Conservation (phyloP, 2,113 vertebrate genomes). For the Istiophorus platypterus region DNA sequence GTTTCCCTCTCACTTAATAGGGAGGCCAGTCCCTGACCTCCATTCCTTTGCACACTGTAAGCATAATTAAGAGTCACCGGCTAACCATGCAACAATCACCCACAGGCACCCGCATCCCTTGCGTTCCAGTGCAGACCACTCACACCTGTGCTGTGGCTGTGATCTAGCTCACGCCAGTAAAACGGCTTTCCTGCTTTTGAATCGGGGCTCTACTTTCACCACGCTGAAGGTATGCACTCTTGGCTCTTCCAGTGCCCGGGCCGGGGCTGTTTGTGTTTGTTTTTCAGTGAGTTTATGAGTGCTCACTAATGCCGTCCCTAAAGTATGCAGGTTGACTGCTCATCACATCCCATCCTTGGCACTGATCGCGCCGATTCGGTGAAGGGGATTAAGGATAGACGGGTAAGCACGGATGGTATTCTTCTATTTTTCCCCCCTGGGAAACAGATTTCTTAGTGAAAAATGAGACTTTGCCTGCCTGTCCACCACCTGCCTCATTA, state of each 20-base stretch:
- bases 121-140: constrained; percentile 21
- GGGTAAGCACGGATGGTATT: neutral
- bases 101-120: constrained; percentile 37
- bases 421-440: constrained; percentile 1
- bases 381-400: constrained; percentile 25
- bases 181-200: constrained; percentile 48
- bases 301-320: constrained; percentile 42
- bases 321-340: constrained; percentile 41
- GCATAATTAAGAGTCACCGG: constrained; percentile 19
- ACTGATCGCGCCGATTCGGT: constrained; percentile 33
- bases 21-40: neutral
- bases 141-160: constrained; percentile 61
- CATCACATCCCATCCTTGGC: constrained; percentile 7
- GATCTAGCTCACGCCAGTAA: constrained; percentile 62
- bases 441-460: constrained; percentile 12
- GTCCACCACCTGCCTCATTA: constrained; percentile 40
- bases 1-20: constrained; percentile 1
- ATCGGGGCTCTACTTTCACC: constrained; percentile 16
- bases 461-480: neutral
- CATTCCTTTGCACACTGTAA: constrained; percentile 43
- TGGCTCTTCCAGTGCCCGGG: constrained; percentile 14
- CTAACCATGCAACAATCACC: constrained; percentile 16
- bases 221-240: constrained; percentile 32
- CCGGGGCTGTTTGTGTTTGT: constrained; percentile 49
- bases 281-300: constrained; percentile 43